A percentile compares a stretch with the other conserved stretches of the same genome.
These are phyloP conservation scores for Leptoteleia sp. DNA, from an alignment of 1,140 invertebrate genomes.

Conservation along the genomic window DNA sequence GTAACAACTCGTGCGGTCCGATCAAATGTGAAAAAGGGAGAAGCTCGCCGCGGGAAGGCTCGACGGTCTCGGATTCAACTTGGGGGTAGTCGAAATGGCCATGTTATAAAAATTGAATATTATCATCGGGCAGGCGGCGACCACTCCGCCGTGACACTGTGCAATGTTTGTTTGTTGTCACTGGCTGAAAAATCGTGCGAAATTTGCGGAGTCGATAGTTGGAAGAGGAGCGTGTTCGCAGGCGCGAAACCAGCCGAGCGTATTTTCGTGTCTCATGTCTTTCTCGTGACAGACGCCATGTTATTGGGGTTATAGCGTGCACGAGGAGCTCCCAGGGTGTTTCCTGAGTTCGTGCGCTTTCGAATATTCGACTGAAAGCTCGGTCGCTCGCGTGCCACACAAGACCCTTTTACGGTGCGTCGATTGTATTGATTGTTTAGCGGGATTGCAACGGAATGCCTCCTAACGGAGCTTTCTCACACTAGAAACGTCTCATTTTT, in stretches of 20 bases:
- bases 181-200: background rate
- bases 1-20: background rate
- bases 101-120: slow-evolving; percentile 7
- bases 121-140: background rate
- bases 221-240: background rate
- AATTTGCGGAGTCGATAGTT: background rate
- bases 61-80: background rate
- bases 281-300: slow-evolving; percentile 72
- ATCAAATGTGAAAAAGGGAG: slow-evolving; percentile 2
- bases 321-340: slow-evolving; percentile 44
- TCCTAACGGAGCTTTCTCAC: slow-evolving; percentile 65
- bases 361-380: slow-evolving; percentile 66
- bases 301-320: slow-evolving; percentile 65
- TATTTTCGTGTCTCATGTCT: slow-evolving; percentile 62
- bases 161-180: background rate
- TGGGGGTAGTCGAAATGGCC: background rate
- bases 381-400: slow-evolving; percentile 60
- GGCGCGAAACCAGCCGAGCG: slow-evolving; percentile 4
- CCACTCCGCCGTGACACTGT: background rate
- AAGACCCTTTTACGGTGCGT: slow-evolving; percentile 67
- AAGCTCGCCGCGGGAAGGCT: background rate
- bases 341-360: slow-evolving; percentile 63
- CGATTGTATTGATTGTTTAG: slow-evolving; percentile 76
- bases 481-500: no score
- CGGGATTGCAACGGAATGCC: slow-evolving; percentile 67